These are phyloP conservation scores for Pardosa pseudoannulata DNA, from an alignment of 2,888 invertebrate genomes.

Conservation along the genomic window DNA sequence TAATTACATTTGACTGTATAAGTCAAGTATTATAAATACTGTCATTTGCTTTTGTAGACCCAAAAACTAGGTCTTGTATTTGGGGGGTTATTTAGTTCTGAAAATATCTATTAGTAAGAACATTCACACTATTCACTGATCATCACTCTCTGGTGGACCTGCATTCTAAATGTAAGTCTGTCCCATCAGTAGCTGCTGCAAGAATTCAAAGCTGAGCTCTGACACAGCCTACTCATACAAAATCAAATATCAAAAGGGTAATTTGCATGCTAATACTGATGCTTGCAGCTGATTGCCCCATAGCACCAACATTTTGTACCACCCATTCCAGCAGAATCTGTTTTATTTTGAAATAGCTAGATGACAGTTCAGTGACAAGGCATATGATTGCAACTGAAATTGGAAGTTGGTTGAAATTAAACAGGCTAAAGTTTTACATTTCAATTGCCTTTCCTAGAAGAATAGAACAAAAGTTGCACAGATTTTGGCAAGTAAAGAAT, in stretches of 20 bases:
- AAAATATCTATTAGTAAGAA: conserved; percentile 77
- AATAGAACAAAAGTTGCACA: too few relatives aligned
- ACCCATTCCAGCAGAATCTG: not conserved
- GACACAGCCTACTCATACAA: conserved; percentile 75
- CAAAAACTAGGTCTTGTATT: conserved; percentile 77
- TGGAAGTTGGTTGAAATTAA: not conserved
- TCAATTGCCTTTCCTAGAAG: too few relatives aligned
- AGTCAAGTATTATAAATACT: too few relatives aligned
- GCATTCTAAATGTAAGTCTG: too few relatives aligned
- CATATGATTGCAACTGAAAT: not conserved
- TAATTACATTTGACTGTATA: too few relatives aligned
- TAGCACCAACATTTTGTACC: not conserved
- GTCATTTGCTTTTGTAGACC: too few relatives aligned
- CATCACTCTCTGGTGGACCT: too few relatives aligned
- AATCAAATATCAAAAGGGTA: conserved; percentile 75
- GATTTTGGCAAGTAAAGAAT: too few relatives aligned
- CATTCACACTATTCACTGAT: too few relatives aligned
- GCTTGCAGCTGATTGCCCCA: conserved; percentile 75
- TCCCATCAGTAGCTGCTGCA: conserved; percentile 74
- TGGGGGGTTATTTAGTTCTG: conserved; percentile 77
- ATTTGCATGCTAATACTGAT: conserved; percentile 75
- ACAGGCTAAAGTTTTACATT: too few relatives aligned
- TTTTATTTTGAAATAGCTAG: not conserved
- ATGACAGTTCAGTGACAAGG: not conserved
- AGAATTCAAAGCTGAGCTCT: conserved; percentile 73